phyloP scores from a whole-genome alignment of 2,888 invertebrate genomes.

The Hyppa rectilinea region DNA sequence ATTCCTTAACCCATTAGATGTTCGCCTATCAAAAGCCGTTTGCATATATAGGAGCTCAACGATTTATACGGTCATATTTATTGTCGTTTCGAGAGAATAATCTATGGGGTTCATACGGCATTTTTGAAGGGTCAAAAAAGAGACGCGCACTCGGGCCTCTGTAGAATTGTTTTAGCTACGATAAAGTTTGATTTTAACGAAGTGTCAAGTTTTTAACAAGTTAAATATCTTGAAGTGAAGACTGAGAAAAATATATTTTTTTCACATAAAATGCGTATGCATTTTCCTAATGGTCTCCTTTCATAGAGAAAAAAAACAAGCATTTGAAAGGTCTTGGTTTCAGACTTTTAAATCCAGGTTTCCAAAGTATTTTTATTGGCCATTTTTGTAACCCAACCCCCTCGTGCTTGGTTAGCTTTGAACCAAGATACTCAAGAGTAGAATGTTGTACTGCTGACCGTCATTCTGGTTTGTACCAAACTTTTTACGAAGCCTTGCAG shows the following conservation, averaged over 20 bases:
- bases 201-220: neutral
- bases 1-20: too few relatives aligned
- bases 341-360: neutral
- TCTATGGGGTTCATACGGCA: too few relatives aligned
- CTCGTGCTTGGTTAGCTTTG: neutral
- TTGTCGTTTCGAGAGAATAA: too few relatives aligned
- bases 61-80: too few relatives aligned
- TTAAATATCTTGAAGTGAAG: neutral
- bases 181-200: neutral
- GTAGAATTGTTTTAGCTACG: neutral
- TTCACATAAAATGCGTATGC: too few relatives aligned
- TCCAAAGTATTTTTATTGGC: neutral
- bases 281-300: neutral
- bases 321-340: neutral
- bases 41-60: too few relatives aligned
- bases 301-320: too few relatives aligned
- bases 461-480: neutral
- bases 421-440: neutral
- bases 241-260: neutral
- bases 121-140: too few relatives aligned
- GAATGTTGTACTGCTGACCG: neutral
- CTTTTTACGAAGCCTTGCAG: neutral
- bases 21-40: too few relatives aligned
- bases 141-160: too few relatives aligned
- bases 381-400: neutral